Conservation (phyloP, 2,888 invertebrate species). For the Trachelus iudaicus region DNA sequence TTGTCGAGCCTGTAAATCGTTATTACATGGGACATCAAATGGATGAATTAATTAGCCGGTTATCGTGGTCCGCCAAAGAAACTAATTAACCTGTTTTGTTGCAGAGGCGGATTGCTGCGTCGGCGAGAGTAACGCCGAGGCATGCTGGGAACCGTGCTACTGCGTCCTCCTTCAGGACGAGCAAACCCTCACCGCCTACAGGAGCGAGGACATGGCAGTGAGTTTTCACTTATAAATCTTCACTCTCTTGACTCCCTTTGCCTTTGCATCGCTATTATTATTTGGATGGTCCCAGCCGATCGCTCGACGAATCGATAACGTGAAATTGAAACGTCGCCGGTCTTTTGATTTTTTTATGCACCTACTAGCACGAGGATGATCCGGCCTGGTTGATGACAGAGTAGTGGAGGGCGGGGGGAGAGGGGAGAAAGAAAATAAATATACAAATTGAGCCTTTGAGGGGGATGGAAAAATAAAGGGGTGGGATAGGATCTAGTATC, state of each 20-base stretch:
- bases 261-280: neutral
- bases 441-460: neutral
- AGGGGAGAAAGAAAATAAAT: neutral
- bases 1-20: neutral
- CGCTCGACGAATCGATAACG: too few species aligned
- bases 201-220: conserved; percentile 83
- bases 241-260: neutral
- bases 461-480: neutral
- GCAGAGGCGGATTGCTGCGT: conserved; percentile 67
- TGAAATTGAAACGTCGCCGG: too few species aligned
- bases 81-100: conserved; percentile 26
- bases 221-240: conserved; percentile 61
- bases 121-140: conserved; percentile 69
- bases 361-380: neutral
- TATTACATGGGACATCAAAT: neutral
- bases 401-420: neutral
- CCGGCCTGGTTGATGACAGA: too few species aligned
- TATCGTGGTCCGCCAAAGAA: neutral
- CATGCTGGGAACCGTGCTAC: conserved; percentile 83
- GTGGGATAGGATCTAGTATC: neutral
- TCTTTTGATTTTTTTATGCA: too few species aligned
- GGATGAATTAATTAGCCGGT: neutral
- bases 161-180: conserved; percentile 82
- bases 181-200: conserved; percentile 79
- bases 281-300: too few species aligned